A percentile compares a stretch with the other conserved stretches of the same genome.
Conservation (phyloP, 2,113 vertebrate species). For the Hyperopisus bebe region DNA sequence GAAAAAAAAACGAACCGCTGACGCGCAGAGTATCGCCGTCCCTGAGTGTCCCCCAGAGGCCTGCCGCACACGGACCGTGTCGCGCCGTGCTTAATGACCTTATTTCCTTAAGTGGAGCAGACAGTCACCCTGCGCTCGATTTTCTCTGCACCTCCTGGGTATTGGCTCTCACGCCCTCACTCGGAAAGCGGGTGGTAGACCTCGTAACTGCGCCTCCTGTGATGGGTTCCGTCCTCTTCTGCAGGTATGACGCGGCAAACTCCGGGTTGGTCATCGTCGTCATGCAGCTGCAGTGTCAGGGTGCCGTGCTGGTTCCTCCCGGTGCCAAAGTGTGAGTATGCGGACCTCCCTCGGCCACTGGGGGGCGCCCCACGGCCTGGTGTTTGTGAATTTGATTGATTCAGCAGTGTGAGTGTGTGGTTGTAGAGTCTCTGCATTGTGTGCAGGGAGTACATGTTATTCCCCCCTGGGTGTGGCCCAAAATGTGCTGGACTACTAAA, state of each 20-base stretch:
- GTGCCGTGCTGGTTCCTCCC: constrained; percentile 49
- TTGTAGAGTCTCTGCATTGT: background rate
- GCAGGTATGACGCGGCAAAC: constrained; percentile 60
- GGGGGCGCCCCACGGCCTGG: background rate
- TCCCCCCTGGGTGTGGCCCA: background rate
- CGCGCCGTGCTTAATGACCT: background rate
- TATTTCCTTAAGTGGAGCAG: background rate
- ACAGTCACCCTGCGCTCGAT: background rate
- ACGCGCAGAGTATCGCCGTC: background rate
- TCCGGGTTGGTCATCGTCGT: constrained; percentile 67
- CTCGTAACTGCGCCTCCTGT: background rate
- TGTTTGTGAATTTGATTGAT: background rate
- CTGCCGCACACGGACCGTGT: background rate
- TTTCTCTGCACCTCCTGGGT: background rate
- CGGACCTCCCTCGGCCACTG: no score
- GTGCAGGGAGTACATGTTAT: background rate
- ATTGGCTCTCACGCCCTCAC: background rate
- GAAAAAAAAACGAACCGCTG: background rate
- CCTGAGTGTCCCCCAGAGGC: background rate
- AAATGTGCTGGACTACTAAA: background rate
- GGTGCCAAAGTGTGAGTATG: constrained; percentile 71
- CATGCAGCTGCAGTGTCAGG: constrained; percentile 57
- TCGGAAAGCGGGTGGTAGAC: background rate
- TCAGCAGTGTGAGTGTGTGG: background rate
- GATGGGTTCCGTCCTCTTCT: constrained; percentile 27